A percentile compares a stretch with the other conserved stretches of the same genome.
Evolutionary conservation across 2,797 vertebrate genomes (phyloP).

Genomic region (Buphagus erythrorhynchus): DNA sequence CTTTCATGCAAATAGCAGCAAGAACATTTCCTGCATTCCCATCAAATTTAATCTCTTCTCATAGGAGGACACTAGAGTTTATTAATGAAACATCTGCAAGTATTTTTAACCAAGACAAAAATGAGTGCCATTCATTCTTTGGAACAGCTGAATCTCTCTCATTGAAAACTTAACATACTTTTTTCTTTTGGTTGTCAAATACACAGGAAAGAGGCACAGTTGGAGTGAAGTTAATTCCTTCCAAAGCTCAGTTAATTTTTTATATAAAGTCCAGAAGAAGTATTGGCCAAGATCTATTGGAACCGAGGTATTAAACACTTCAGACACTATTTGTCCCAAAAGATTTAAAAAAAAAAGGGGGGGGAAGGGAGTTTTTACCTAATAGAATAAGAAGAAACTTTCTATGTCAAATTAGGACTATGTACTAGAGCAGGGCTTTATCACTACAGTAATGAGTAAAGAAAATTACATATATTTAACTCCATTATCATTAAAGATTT

Average conservation of each 20-base stretch:
- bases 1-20: conserved; percentile 14
- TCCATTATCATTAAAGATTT: conserved; percentile 46
- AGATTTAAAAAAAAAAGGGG: no score
- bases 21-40: conserved; percentile 33
- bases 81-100: conserved; percentile 50
- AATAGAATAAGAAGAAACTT: not conserved
- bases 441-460: conserved; percentile 27
- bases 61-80: conserved; percentile 5
- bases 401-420: not conserved
- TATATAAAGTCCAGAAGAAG: not conserved
- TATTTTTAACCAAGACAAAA: conserved; percentile 43
- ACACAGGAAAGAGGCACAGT: not conserved
- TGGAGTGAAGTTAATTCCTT: not conserved
- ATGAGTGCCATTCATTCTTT: conserved; percentile 25
- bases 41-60: conserved; percentile 13
- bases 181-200: not conserved
- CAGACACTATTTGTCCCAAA: not conserved
- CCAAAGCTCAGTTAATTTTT: not conserved
- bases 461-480: conserved; percentile 37
- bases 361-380: not conserved
- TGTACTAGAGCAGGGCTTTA: not conserved
- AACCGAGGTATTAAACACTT: not conserved
- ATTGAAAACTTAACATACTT: not conserved
- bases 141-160: conserved; percentile 10
- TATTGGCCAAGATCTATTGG: not conserved